phyloP scores from a whole-genome alignment of 2,113 vertebrate genomes.

The Austrofundulus limnaeus region DNA sequence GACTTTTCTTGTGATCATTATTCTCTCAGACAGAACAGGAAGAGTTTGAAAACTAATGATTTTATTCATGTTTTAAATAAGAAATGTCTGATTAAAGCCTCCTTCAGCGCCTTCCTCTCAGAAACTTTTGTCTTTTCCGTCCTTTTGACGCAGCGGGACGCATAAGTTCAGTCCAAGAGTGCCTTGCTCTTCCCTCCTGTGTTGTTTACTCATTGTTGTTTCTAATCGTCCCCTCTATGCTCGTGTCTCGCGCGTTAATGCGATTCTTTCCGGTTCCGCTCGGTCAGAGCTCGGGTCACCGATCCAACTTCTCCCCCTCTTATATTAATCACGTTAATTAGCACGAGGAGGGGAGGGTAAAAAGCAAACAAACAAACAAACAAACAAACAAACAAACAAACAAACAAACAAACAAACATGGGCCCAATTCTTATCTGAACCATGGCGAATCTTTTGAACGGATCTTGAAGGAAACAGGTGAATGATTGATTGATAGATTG shows the following conservation, averaged over 20 bases:
- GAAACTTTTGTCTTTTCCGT: neutral
- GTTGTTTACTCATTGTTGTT: constrained; percentile 77
- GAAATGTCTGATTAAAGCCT: neutral
- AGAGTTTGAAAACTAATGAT: too few species aligned
- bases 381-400: constrained; percentile 60
- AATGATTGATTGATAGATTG: too few species aligned
- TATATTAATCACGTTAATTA: constrained; percentile 79
- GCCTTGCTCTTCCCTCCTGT: constrained; percentile 45
- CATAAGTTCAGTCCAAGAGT: constrained; percentile 48
- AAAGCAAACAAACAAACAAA: too few species aligned
- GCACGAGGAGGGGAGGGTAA: constrained; percentile 28
- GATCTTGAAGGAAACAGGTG: constrained; percentile 7
- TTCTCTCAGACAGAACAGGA: too few species aligned
- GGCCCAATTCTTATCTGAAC: constrained; percentile 65
- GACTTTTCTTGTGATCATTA: too few species aligned
- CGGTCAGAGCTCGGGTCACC: constrained; percentile 73
- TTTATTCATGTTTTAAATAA: too few species aligned
- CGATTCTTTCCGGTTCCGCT: constrained; percentile 82
- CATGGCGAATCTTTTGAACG: constrained; percentile 60
- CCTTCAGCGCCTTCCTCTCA: neutral
- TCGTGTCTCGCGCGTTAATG: constrained; percentile 72
- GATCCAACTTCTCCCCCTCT: constrained; percentile 62
- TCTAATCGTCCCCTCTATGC: constrained; percentile 70
- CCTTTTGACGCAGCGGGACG: constrained; percentile 7
- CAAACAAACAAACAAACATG: constrained; percentile 62